A percentile compares a stretch with the other conserved stretches of the same genome.
phyloP scores from a whole-genome alignment of 1,140 invertebrate species.

The Trypoxylus dichotomus region DNA sequence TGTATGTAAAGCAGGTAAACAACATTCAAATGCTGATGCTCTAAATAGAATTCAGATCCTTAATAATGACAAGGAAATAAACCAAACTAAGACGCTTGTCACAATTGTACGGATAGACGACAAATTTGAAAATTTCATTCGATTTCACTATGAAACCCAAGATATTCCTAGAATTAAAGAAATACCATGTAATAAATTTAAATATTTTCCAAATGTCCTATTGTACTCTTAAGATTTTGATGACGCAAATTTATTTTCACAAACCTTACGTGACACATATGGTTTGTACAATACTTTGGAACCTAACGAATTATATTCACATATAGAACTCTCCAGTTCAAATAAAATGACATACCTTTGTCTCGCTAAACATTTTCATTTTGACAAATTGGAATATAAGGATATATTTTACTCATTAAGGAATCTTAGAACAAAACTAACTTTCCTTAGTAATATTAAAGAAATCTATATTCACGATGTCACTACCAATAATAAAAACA shows the following conservation, averaged over 20 bases:
- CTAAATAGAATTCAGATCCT: conserved; percentile 41
- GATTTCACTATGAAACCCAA: conserved; percentile 43
- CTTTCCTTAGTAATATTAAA: background rate
- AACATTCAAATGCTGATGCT: conserved; percentile 32
- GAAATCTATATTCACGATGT: conserved; percentile 31
- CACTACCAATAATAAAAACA: conserved; percentile 19
- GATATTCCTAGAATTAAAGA: conserved; percentile 38
- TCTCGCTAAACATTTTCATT: conserved; percentile 41
- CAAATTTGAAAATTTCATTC: conserved; percentile 43
- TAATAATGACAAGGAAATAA: conserved; percentile 34
- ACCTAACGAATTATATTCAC: conserved; percentile 36
- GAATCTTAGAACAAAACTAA: no score
- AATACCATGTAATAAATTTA: conserved; percentile 39
- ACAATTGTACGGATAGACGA: conserved; percentile 24
- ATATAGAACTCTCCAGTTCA: conserved; percentile 37
- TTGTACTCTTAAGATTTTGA: conserved; percentile 45
- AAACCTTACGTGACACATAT: conserved; percentile 31
- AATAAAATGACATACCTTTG: conserved; percentile 38
- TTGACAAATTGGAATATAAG: conserved; percentile 44
- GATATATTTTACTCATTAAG: no score
- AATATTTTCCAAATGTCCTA: conserved; percentile 40
- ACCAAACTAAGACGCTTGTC: conserved; percentile 27
- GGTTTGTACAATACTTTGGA: conserved; percentile 33
- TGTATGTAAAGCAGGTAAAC: conserved; percentile 39
- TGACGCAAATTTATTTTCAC: no score